Evolutionary conservation across 2,797 vertebrate species (phyloP).

Genomic region (Notolabrus celidotus): DNA sequence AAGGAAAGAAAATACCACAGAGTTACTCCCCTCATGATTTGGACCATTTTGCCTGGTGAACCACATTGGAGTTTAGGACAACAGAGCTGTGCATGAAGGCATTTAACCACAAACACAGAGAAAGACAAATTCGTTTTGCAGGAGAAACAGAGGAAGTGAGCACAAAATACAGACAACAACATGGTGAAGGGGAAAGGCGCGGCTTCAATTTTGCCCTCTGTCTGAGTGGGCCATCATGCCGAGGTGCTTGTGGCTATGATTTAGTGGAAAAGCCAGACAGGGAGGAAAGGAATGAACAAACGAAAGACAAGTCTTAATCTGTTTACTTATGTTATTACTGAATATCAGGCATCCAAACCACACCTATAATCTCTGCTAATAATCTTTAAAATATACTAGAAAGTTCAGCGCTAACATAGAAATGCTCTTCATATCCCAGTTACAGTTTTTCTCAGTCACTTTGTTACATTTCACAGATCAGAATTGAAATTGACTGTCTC

Average conservation of each 20-base stretch:
- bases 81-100: constrained; percentile 66
- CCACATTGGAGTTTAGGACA: constrained; percentile 57
- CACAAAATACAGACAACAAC: constrained; percentile 30
- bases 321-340: no score
- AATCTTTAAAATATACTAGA: no score
- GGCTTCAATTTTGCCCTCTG: constrained; percentile 16
- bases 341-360: no score
- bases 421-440: no score
- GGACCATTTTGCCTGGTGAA: constrained; percentile 68
- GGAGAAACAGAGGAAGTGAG: constrained; percentile 4
- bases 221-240: constrained; percentile 9
- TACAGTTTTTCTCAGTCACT: no score
- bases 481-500: no score
- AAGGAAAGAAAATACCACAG: constrained; percentile 60
- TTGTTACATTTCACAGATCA: no score
- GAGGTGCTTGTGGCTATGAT: constrained; percentile 8
- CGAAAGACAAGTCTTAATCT: no score
- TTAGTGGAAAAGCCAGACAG: not conserved
- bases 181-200: constrained; percentile 6
- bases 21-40: constrained; percentile 58
- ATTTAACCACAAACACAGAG: constrained; percentile 63
- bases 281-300: no score
- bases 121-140: constrained; percentile 46
- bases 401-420: no score
- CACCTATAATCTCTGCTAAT: no score